phyloP scores from a whole-genome alignment of 2,797 vertebrate genomes.

The Aselliscus stoliczkanus region DNA sequence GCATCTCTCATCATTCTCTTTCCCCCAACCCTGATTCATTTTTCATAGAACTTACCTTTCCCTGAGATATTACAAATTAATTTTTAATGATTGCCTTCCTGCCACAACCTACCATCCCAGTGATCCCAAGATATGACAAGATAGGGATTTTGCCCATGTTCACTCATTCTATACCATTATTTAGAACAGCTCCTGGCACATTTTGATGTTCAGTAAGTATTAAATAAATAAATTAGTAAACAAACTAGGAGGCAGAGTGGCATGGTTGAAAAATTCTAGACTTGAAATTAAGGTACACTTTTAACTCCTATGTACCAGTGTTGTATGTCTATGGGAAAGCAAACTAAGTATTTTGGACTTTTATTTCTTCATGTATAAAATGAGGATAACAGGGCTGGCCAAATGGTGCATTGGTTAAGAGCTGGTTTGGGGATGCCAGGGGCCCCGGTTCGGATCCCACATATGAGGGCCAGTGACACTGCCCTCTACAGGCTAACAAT shows the following conservation, averaged over 20 bases:
- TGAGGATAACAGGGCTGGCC: no score
- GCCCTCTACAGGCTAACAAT: no score
- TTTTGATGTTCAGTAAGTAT: neutral
- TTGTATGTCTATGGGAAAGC: neutral
- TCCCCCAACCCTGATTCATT: neutral
- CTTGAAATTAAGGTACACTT: constrained; percentile 10
- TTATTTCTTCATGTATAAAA: neutral
- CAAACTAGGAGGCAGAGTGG: neutral
- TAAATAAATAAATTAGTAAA: neutral
- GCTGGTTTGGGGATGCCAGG: no score
- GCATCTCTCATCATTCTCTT: neutral
- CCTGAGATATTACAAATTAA: neutral
- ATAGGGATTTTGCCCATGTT: neutral
- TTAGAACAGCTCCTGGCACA: neutral
- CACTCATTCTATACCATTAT: neutral
- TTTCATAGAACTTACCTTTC: neutral
- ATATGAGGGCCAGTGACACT: no score
- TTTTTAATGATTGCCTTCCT: neutral
- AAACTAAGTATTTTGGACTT: neutral
- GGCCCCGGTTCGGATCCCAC: no score
- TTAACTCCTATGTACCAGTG: neutral
- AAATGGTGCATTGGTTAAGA: no score
- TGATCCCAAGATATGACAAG: neutral
- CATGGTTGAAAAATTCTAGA: neutral
- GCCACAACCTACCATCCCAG: neutral